These are phyloP conservation scores for Propithecus deckenii DNA, from an alignment of 2,797 vertebrate genomes.

Conservation along the genomic window DNA sequence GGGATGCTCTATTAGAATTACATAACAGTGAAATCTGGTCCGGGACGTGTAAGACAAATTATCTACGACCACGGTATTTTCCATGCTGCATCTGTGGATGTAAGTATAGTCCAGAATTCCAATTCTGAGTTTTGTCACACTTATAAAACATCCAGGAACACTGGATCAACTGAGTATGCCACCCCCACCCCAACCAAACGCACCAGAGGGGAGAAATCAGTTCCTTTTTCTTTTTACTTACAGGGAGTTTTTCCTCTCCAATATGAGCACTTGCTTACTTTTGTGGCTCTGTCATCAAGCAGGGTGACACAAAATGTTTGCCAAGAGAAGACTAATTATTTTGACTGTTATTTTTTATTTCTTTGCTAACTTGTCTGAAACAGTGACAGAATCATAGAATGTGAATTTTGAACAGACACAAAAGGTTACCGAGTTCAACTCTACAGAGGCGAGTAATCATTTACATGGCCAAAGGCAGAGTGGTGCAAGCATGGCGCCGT, in stretches of 20 bases:
- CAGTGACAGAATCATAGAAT: neutral
- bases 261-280: neutral
- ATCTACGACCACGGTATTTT: slow-evolving; percentile 22
- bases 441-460: neutral
- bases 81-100: neutral
- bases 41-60: slow-evolving; percentile 38
- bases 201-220: neutral
- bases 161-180: neutral
- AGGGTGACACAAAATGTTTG: neutral
- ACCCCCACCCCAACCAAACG: neutral
- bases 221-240: neutral
- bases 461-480: neutral
- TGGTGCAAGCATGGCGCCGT: neutral
- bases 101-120: neutral
- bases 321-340: neutral
- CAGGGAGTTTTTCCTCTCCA: neutral
- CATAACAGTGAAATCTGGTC: neutral
- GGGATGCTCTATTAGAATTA: slow-evolving; percentile 11
- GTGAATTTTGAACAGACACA: neutral
- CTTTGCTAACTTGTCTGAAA: neutral
- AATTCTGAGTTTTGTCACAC: neutral
- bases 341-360: neutral
- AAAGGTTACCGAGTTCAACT: neutral
- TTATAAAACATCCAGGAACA: slow-evolving; percentile 10
- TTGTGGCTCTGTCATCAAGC: neutral